Base-by-base conservation (phyloP, 2,113 vertebrate species). In the Leuciscus idus region DNA sequence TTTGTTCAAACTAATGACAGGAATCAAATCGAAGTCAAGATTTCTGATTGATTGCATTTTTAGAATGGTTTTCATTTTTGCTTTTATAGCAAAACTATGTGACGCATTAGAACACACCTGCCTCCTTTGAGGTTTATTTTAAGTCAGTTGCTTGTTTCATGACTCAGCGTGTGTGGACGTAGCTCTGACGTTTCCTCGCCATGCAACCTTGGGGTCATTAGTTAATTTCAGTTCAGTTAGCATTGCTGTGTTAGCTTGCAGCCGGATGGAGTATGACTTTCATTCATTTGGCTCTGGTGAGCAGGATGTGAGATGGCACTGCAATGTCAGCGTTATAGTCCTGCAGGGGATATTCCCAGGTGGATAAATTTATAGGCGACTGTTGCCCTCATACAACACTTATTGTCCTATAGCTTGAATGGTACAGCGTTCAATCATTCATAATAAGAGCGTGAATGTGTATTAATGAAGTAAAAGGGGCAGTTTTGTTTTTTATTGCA, bases 251-350 rank as follows among this genome's bases (percentile, higher is more conserved):
- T 46, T 79, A 61, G 50, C 48, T 7, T 30, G 46, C 76, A 72
- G 61, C 15, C 17, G 12, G 19, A 62, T 52, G 17, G 11, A 4
- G 48, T 59, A 46, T 88, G n/a, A 21, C n/a, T 81, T 61, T 26
- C 72, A 72, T 72, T 72, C 55, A 12, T 82, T 61, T 77, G 50
- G 64, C 26, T 81, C 39, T 15, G 5, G 81, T 19, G 39, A 88
- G 13, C 89, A 82, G 84, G 81, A 86, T 86, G 84, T 57, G 84
- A 86, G 85, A 68, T n/a, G 23, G 86, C 23, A 76, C 17, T 80
- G 86, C 84, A 72, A 30, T 48, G 74, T 89, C 88, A 81, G 88
- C 48, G 48, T 81, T 70, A 15, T 19, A 2, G 33, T 50, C 72
- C 86, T 62, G 84, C 52, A 55, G n/a, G 70, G 84, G 61, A n/a